These are phyloP conservation scores for Encarsia formosa DNA, from an alignment of 2,888 invertebrate genomes.

Conservation along the genomic window DNA sequence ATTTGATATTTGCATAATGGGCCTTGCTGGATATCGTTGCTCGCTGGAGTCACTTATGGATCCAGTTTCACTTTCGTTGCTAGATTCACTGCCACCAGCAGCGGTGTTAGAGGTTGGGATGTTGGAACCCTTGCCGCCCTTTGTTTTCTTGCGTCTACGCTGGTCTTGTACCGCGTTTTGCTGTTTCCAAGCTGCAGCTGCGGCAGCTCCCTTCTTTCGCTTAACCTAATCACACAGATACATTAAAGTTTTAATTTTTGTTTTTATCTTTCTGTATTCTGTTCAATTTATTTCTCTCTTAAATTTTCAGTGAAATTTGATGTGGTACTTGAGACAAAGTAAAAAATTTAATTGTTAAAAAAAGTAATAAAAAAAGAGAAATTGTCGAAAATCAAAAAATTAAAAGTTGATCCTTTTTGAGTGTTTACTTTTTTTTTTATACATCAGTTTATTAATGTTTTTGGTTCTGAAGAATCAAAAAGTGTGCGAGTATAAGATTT, in stretches of 20 bases:
- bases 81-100: constrained; percentile 49
- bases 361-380: too few relatives aligned
- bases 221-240: constrained; percentile 54
- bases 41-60: constrained; percentile 48
- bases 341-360: too few relatives aligned
- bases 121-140: constrained; percentile 43
- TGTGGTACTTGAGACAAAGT: too few relatives aligned
- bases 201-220: constrained; percentile 61
- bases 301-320: too few relatives aligned
- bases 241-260: constrained; percentile 46
- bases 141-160: constrained; percentile 46
- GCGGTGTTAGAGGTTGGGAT: too few relatives aligned
- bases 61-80: constrained; percentile 49
- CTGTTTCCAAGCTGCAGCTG: constrained; percentile 53
- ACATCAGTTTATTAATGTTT: too few relatives aligned
- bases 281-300: background rate
- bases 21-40: constrained; percentile 42
- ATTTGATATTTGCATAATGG: constrained; percentile 32
- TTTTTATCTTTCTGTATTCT: constrained; percentile 7
- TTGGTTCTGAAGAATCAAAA: too few relatives aligned
- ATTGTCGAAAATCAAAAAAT: too few relatives aligned
- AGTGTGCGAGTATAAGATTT: too few relatives aligned
- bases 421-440: too few relatives aligned
- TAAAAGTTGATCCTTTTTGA: too few relatives aligned
- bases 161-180: constrained; percentile 47